Evolutionary conservation across 2,888 invertebrate species (phyloP).

Genomic region (Cryptosula pallasiana): DNA sequence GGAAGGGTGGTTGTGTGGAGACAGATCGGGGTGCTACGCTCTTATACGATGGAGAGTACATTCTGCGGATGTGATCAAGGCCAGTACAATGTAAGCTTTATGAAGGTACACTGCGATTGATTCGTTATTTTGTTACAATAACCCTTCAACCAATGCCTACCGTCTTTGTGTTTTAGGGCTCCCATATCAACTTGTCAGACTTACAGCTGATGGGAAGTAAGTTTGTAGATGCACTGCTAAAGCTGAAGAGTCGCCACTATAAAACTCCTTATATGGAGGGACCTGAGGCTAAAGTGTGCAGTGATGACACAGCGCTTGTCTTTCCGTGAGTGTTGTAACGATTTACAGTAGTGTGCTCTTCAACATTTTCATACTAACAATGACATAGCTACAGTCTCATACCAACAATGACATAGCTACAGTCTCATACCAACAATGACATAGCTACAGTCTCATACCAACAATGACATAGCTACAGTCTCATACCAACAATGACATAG

Average conservation of each 20-base stretch:
- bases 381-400: no score
- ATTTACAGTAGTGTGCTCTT: no score
- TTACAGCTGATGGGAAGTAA: conserved; percentile 50
- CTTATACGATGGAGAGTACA: conserved; percentile 80
- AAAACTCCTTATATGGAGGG: not conserved
- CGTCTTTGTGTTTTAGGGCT: conserved; percentile 42
- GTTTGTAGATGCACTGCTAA: conserved; percentile 47
- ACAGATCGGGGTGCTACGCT: conserved; percentile 69
- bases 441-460: not conserved
- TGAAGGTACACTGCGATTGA: no score
- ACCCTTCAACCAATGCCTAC: no score
- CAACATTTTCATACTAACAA: not conserved
- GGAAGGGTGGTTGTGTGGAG: conserved; percentile 81
- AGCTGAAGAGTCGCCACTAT: conserved; percentile 25
- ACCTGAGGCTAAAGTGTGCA: not conserved
- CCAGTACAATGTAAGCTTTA: conserved; percentile 60
- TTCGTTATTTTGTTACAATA: no score
- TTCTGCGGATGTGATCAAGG: conserved; percentile 79
- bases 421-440: no score
- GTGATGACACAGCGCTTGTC: not conserved
- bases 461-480: not conserved
- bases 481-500: no score
- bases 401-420: no score
- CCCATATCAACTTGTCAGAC: conserved; percentile 46
- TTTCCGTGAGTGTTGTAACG: not conserved